Base-by-base conservation (phyloP, 2,113 vertebrate genomes). In the Oryzias javanicus region DNA sequence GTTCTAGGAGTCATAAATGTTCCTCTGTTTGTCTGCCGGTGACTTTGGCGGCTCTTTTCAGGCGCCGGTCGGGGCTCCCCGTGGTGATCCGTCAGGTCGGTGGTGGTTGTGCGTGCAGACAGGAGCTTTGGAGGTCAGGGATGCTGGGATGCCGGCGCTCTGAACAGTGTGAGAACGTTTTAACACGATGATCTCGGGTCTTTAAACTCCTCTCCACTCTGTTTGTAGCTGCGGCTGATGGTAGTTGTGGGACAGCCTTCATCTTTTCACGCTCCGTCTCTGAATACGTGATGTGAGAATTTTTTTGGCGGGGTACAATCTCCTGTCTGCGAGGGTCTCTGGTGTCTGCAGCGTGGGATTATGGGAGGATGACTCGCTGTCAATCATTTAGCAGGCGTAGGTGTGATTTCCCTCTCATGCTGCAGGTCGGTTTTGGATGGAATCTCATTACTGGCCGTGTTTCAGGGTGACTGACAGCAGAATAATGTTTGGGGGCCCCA, bases 401-500 rank as follows among this genome's bases (percentile, higher is more conserved):
- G 79, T 81, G 76, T 77, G 73, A 77, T 77, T 62, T 44, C 20
- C 53, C 55, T 75, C 76, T 73, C 65, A 64, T 67, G 80, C 72
- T 60, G 58, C 60, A 50, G 70, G 78, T 78, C 35, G 64, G 71
- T 65, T 80, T 55, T 50, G 67, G 76, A 60, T 58, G 49, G 81
- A 78, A 80, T 85, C 79, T 82, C 79, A 84, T 84, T 82, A 84
- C 52, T 19, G 62, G 59, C 49, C 42, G 42, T 22, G 75, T 73
- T 78, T 69, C 70, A 60, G 70, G 58, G 59, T 85, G 83, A 82
- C 68, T 85, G 83, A 85, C 79, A 82, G 77, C 79, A 73, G 83
- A 71, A 85, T 76, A 80, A 80, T 74, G 76, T 78, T 58, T 22
- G 48, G 64, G 65, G 52, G 79, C 68, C 83, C 45, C 41, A 68